A percentile compares a stretch with the other conserved stretches of the same genome.
Conservation (phyloP, 30 jellyfish, hydroid and myxozoan species). For the Rhopilema esculentum region DNA sequence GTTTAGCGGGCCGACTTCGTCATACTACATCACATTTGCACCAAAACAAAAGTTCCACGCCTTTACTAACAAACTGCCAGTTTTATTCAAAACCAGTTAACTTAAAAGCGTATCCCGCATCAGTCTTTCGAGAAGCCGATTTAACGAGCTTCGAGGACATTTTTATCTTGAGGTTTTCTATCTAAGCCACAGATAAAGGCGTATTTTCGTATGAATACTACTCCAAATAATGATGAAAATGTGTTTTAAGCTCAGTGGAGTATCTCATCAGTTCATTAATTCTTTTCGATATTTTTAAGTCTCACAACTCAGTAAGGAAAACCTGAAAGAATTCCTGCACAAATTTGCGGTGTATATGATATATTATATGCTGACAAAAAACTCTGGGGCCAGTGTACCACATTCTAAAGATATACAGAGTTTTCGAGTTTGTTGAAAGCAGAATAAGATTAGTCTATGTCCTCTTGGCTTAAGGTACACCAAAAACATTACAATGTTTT, state of each 20-base stretch:
- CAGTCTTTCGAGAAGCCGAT: background rate
- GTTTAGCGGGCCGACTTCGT: background rate
- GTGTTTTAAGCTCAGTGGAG: background rate
- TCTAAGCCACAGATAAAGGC: background rate
- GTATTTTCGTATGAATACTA: background rate
- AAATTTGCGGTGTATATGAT: background rate
- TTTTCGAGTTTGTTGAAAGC: background rate
- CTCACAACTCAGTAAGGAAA: background rate
- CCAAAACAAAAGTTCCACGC: background rate
- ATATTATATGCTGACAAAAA: background rate
- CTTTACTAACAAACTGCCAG: background rate
- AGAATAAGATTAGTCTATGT: background rate
- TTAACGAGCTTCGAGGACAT: background rate
- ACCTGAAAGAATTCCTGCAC: background rate
- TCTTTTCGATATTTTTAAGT: background rate
- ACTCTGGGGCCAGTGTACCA: background rate
- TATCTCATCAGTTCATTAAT: background rate
- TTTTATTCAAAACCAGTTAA: background rate
- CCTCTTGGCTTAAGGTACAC: background rate
- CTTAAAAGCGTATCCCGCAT: background rate
- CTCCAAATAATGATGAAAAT: background rate
- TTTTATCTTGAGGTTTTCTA: background rate
- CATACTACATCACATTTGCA: background rate
- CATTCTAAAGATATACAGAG: background rate
- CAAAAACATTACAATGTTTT: background rate